Evolutionary conservation across 2,113 vertebrate species (phyloP).

Genomic region (Tympanuchus pallidicinctus): DNA sequence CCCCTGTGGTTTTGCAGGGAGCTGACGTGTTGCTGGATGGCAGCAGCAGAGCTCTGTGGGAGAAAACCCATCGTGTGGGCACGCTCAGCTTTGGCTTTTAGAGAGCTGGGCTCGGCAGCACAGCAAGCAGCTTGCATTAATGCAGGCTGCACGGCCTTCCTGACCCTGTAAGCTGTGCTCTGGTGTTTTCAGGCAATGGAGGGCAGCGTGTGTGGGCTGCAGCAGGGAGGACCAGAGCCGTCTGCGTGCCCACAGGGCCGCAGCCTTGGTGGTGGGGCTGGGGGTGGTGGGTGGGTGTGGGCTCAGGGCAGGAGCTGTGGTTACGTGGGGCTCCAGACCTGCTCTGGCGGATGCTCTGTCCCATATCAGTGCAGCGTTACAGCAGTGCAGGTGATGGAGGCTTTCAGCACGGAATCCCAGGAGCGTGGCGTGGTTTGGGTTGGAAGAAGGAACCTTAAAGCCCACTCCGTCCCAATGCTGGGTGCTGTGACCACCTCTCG

Average conservation of each 20-base stretch:
- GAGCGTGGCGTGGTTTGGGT: no score
- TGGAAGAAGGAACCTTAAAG: no score
- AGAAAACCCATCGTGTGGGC: not conserved
- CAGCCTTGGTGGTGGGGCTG: not conserved
- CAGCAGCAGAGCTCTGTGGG: not conserved
- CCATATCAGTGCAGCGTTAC: not conserved
- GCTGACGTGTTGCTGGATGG: not conserved
- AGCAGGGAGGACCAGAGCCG: not conserved
- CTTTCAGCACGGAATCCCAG: not conserved
- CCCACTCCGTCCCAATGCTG: no score
- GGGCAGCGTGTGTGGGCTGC: not conserved
- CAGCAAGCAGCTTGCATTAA: not conserved
- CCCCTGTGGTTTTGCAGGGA: not conserved
- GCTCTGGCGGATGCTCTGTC: no score
- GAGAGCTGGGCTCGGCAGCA: not conserved
- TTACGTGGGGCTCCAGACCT: not conserved
- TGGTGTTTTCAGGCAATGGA: not conserved
- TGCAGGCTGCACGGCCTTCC: not conserved
- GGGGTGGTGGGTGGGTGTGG: rapidly evolving
- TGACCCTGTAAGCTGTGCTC: rapidly evolving
- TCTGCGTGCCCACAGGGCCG: not conserved
- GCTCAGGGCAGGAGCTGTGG: not conserved
- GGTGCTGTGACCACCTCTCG: not conserved
- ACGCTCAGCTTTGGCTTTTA: not conserved
- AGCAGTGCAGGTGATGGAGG: not conserved